Evolutionary conservation across 2,113 vertebrate genomes (phyloP).

Genomic region (Cervus canadensis): DNA sequence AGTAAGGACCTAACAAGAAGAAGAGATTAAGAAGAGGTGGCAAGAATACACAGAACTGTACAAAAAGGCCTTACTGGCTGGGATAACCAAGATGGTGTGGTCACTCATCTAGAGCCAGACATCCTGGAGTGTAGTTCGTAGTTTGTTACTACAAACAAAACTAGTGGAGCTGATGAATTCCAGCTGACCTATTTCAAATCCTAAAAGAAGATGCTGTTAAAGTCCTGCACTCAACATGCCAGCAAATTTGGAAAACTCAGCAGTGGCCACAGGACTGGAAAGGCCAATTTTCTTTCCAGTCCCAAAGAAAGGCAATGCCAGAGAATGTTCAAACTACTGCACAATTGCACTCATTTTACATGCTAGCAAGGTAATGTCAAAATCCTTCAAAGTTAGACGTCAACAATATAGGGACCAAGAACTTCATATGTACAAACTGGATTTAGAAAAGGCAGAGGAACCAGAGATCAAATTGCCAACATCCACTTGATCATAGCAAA

Average conservation of each 20-base stretch:
- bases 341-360: neutral
- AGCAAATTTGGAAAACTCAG: neutral
- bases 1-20: neutral
- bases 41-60: neutral
- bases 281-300: neutral
- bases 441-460: neutral
- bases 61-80: neutral
- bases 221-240: neutral
- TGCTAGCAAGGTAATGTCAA: neutral
- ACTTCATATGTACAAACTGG: neutral
- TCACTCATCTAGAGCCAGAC: neutral
- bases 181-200: neutral
- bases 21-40: neutral
- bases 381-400: neutral
- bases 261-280: neutral
- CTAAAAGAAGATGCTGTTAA: neutral
- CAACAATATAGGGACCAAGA: neutral
- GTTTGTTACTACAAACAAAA: neutral
- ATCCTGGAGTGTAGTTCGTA: neutral
- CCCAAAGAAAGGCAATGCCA: neutral
- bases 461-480: neutral
- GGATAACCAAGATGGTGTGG: neutral
- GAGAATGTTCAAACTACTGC: neutral
- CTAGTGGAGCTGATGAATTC: neutral
- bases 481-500: neutral